Evolutionary conservation across 2,113 vertebrate genomes (phyloP), one percentile per base, ranked within the genome.

Genomic region (Leuciscus idus): DNA sequence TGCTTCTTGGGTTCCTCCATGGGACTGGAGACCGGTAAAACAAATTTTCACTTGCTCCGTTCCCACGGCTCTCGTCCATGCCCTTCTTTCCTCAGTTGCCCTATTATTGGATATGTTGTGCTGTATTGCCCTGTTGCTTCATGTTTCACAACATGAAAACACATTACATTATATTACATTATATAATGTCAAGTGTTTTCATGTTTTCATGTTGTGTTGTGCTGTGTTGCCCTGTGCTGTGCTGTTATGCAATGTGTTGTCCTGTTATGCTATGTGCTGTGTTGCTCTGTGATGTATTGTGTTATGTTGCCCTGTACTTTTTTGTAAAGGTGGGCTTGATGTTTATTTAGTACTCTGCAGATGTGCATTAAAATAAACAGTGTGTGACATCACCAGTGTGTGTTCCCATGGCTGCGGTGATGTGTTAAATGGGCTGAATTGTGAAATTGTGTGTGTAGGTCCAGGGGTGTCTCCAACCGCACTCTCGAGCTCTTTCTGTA

Each of bases 361-460:
- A 46, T n/a, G 30, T 62, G 59, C 57, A 62, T 81, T 64, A 64
- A 66, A 28, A 17, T 62, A 43, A 43, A 79, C 30, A 59, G 52
- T 6, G 17, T 43, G 55, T n/a, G 19, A 72, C 59, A 62, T 43
- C 50, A 17, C 6, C 89, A 84, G 88, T 90, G 90, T 89, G 89
- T 93, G 91, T 90, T 88, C 90, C 92, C 91, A 89, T 86, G 85
- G 85, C 92, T 91, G 55, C n/a, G 90, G 84, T 88, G 81, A 89
- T 89, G 91, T 91, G 92, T 85, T 73, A 88, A 91, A 88, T 92
- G 92, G 88, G 89, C 91, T 92, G 89, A 90, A 85, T 91, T 92
- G 91, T 94, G 91, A 93, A 94, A 91, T 91, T 93, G 91, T 94
- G 93, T 94, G 91, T 91, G 89, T 93, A 93, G 91, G 92, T 92